phyloP scores from a whole-genome alignment of 2,797 vertebrate genomes.

The Acrossocheilus wenchowensis region DNA sequence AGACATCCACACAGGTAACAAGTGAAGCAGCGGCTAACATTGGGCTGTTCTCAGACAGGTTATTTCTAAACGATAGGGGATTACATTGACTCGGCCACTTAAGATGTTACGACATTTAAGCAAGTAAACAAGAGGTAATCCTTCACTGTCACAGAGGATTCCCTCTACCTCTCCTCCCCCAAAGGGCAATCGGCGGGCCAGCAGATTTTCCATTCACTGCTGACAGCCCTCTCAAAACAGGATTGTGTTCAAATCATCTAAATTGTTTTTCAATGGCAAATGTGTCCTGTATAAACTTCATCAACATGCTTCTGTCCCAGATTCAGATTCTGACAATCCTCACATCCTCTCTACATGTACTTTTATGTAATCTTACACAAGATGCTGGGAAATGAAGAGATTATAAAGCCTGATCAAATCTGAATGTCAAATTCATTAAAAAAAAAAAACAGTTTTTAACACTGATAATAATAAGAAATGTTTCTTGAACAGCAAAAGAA shows the following conservation, averaged over 20 bases:
- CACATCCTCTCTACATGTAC: background rate
- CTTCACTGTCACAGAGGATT: constrained; percentile 58
- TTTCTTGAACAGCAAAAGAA: background rate
- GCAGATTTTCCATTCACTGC: background rate
- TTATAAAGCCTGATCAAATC: constrained; percentile 2
- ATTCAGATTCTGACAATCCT: background rate
- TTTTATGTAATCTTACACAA: background rate
- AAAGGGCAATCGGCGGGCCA: constrained; percentile 20
- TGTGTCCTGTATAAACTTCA: background rate
- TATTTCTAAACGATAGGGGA: constrained; percentile 71
- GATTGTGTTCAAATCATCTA: constrained; percentile 3
- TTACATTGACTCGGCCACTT: constrained; percentile 69
- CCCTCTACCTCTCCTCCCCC: constrained; percentile 28
- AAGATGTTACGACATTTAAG: constrained; percentile 65
- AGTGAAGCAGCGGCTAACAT: background rate
- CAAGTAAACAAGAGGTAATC: constrained; percentile 68
- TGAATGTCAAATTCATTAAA: background rate
- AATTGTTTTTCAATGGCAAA: constrained; percentile 8
- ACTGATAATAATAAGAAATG: background rate
- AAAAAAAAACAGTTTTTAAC: background rate
- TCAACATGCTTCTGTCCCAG: background rate
- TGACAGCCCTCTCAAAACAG: background rate
- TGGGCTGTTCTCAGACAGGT: constrained; percentile 51
- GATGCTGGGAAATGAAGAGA: background rate
- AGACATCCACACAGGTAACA: background rate